phyloP scores from a whole-genome alignment of 2,797 vertebrate genomes.

The Peromyscus nudipes region DNA sequence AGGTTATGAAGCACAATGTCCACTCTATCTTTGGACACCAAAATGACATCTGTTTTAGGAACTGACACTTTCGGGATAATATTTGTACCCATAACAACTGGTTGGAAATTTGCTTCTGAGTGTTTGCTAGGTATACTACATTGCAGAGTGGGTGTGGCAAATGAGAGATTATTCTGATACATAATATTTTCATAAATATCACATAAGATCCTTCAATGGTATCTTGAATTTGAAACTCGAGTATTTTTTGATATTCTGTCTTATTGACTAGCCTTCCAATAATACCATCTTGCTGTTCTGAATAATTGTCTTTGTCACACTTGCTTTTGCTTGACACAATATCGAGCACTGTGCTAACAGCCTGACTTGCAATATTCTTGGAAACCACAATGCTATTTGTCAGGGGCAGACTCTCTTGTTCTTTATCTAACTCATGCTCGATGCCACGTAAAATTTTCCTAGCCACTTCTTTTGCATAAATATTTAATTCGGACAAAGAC shows the following conservation, averaged over 20 bases:
- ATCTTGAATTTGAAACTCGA: slow-evolving; percentile 78
- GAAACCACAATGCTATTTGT: slow-evolving; percentile 66
- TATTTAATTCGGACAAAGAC: slow-evolving; percentile 73
- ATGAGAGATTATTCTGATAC: slow-evolving; percentile 65
- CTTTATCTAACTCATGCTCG: slow-evolving; percentile 78
- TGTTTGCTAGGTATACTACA: not conserved
- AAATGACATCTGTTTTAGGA: slow-evolving; percentile 76
- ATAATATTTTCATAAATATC: slow-evolving; percentile 79
- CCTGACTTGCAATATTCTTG: slow-evolving; percentile 78
- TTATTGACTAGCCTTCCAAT: slow-evolving; percentile 74
- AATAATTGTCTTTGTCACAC: slow-evolving; percentile 26
- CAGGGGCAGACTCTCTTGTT: slow-evolving; percentile 38
- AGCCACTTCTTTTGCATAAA: slow-evolving; percentile 80
- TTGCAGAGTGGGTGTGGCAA: not conserved
- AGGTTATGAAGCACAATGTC: slow-evolving; percentile 76
- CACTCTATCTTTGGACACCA: slow-evolving; percentile 73
- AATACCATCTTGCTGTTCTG: slow-evolving; percentile 39
- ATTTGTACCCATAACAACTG: not conserved
- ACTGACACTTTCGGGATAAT: slow-evolving; percentile 51
- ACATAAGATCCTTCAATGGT: slow-evolving; percentile 72
- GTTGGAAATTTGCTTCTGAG: slow-evolving; percentile 37
- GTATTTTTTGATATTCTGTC: slow-evolving; percentile 72
- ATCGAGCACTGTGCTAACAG: slow-evolving; percentile 76
- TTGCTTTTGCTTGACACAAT: slow-evolving; percentile 70
- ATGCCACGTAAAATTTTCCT: slow-evolving; percentile 78